Conservation (phyloP, 2,888 invertebrate genomes). For the Carterocephalus palaemon region DNA sequence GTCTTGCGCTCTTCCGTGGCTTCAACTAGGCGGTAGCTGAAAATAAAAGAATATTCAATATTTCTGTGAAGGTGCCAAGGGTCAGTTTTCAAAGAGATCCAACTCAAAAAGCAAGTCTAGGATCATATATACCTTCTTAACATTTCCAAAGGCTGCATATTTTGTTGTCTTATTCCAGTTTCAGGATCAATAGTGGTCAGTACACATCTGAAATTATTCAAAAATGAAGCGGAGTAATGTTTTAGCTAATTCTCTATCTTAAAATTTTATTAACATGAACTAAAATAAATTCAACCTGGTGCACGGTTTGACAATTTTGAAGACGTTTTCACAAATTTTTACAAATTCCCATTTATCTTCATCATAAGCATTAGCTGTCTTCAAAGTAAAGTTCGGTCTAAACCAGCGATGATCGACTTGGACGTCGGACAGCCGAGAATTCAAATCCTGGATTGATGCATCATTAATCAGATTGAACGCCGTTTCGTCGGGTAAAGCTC, state of each 20-base stretch:
- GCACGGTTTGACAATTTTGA: slow-evolving; percentile 82
- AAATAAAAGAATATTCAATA: neutral
- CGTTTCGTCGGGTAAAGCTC: slow-evolving; percentile 82
- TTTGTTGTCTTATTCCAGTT: slow-evolving; percentile 79
- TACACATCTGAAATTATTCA: slow-evolving; percentile 80
- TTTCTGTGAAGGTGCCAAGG: neutral
- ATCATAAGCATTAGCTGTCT: slow-evolving; percentile 77
- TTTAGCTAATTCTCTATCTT: no score
- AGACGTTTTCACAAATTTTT: slow-evolving; percentile 81
- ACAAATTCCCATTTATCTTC: slow-evolving; percentile 87
- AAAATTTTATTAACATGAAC: neutral
- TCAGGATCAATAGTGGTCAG: slow-evolving; percentile 84
- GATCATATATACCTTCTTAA: slow-evolving; percentile 75
- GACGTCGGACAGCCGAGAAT: slow-evolving; percentile 71
- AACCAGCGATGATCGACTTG: slow-evolving; percentile 78
- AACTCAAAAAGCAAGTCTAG: neutral
- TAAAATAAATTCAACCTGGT: slow-evolving; percentile 62
- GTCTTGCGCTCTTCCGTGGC: slow-evolving; percentile 31
- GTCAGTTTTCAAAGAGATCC: neutral
- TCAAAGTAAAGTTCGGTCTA: slow-evolving; percentile 84
- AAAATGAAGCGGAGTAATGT: slow-evolving; percentile 1
- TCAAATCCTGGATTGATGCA: slow-evolving; percentile 83
- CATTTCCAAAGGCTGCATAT: slow-evolving; percentile 82
- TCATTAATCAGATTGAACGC: slow-evolving; percentile 83
- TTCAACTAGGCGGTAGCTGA: slow-evolving; percentile 24